Conservation (phyloP, 53 echinoderm and acorn worm species). For the Crossaster papposus region DNA sequence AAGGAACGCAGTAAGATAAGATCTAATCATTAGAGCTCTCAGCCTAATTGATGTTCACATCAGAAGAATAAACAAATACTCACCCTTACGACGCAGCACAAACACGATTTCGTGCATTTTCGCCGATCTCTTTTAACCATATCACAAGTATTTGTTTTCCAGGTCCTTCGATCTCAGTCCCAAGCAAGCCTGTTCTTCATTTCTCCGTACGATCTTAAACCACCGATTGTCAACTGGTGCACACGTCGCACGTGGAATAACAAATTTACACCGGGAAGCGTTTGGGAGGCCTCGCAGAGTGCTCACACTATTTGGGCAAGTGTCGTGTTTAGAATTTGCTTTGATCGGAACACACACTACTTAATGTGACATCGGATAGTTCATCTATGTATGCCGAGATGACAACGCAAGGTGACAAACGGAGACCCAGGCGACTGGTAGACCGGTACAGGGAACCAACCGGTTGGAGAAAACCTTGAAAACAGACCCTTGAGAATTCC, state of each 20-base stretch:
- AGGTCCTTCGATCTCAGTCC: not conserved
- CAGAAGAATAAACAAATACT: not conserved
- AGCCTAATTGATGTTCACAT: not conserved
- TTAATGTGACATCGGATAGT: not conserved
- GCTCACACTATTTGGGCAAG: not conserved
- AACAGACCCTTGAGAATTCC: not conserved
- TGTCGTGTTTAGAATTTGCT: not conserved
- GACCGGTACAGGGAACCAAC: not conserved
- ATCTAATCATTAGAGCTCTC: not conserved
- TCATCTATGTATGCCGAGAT: not conserved
- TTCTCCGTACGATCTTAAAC: not conserved
- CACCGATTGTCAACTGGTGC: not conserved
- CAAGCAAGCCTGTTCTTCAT: not conserved
- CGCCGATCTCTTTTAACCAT: not conserved
- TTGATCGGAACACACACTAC: not conserved
- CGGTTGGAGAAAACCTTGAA: not conserved
- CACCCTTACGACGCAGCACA: not conserved
- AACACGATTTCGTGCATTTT: not conserved
- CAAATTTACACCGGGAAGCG: not conserved
- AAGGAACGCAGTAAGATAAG: not conserved
- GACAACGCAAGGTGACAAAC: not conserved
- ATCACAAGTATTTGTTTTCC: not conserved
- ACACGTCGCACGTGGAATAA: conserved; percentile 40
- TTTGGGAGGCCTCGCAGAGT: not conserved
- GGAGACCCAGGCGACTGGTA: not conserved